Evolutionary conservation across 2,113 vertebrate species (phyloP).

Genomic region (Clarias gariepinus): DNA sequence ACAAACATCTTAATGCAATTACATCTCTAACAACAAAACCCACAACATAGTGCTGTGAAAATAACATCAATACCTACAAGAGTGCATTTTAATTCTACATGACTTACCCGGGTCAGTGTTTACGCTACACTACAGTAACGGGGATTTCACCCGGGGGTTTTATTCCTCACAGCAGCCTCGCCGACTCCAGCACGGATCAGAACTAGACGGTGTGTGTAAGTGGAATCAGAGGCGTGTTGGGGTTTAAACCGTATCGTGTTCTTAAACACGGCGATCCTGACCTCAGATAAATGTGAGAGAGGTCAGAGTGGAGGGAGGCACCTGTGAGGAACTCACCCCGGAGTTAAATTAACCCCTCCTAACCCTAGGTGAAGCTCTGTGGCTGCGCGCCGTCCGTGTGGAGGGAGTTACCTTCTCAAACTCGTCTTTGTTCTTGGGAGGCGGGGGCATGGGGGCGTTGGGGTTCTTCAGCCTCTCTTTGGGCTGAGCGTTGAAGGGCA

Average conservation of each 20-base stretch:
- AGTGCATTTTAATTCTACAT: slow-evolving; percentile 25
- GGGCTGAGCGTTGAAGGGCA: slow-evolving; percentile 98
- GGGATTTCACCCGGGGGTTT: neutral
- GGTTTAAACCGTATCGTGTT: neutral
- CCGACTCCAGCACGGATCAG: neutral
- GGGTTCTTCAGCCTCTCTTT: slow-evolving; percentile 96
- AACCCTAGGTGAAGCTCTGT: slow-evolving; percentile 34
- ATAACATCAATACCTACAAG: slow-evolving; percentile 29
- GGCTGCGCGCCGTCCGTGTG: slow-evolving; percentile 7
- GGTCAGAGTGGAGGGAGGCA: neutral
- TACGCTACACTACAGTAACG: slow-evolving; percentile 24
- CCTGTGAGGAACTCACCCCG: slow-evolving; percentile 1
- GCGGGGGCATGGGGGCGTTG: slow-evolving; percentile 88
- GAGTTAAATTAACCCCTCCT: neutral
- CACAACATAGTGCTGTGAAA: slow-evolving; percentile 1
- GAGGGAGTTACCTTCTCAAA: slow-evolving; percentile 97
- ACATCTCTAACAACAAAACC: slow-evolving; percentile 15
- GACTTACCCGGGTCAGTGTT: slow-evolving; percentile 46
- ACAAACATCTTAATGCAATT: slow-evolving; percentile 21
- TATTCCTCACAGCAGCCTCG: slow-evolving; percentile 28
- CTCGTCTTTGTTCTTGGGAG: slow-evolving; percentile 98
- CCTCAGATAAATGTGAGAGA: neutral
- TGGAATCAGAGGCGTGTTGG: neutral
- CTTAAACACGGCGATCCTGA: neutral
- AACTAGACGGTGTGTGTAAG: neutral